Conservation (phyloP, 1,140 invertebrate species). For the Papilio xuthus region DNA sequence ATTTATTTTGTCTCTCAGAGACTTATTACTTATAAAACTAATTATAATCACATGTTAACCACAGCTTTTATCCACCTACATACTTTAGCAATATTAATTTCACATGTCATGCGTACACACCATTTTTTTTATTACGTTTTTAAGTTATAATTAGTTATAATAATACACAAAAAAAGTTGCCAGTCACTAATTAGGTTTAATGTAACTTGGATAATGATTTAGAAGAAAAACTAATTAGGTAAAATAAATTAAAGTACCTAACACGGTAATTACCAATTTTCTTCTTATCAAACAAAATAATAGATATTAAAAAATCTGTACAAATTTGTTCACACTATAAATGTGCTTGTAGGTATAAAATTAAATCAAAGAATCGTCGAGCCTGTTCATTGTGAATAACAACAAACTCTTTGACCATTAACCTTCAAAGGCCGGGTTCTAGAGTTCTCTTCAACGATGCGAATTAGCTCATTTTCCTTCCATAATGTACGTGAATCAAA, state of each 20-base stretch:
- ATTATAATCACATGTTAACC: background rate
- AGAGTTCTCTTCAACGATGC: constrained; percentile 56
- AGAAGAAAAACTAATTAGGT: too few relatives aligned
- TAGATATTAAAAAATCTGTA: too few relatives aligned
- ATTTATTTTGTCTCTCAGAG: constrained; percentile 35
- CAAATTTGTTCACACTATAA: background rate
- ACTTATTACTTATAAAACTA: background rate
- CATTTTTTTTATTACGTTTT: too few relatives aligned
- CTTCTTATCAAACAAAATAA: too few relatives aligned
- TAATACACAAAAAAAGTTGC: too few relatives aligned
- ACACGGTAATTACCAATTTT: too few relatives aligned
- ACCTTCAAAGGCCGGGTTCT: constrained; percentile 69
- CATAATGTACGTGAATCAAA: constrained; percentile 50
- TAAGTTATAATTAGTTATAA: too few relatives aligned
- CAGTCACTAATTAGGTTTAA: too few relatives aligned
- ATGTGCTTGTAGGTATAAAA: constrained; percentile 37
- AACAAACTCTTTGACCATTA: constrained; percentile 52
- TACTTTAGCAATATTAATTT: too few relatives aligned
- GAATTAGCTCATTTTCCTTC: constrained; percentile 61
- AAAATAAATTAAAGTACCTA: too few relatives aligned
- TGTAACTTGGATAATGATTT: too few relatives aligned
- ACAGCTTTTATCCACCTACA: background rate
- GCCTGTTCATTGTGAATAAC: constrained; percentile 34
- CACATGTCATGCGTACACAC: too few relatives aligned
- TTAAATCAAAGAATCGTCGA: constrained; percentile 25